A percentile compares a stretch with the other conserved stretches of the same genome.
phyloP scores from a whole-genome alignment of 2,888 invertebrate genomes.

The Philhelius pedissequus region DNA sequence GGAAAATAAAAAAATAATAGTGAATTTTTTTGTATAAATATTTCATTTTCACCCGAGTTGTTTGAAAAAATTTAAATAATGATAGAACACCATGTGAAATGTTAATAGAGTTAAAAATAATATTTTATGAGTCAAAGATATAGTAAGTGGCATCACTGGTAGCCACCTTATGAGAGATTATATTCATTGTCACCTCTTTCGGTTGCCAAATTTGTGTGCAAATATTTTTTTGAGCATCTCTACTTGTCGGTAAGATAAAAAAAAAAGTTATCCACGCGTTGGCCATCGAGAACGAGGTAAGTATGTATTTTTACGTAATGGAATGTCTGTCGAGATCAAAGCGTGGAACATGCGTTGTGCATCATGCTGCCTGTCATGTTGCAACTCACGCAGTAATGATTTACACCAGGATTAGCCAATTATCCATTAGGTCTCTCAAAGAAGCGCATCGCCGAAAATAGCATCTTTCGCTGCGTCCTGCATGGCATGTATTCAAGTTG shows the following conservation, averaged over 20 bases:
- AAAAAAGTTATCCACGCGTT: neutral
- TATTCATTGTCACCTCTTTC: conserved; percentile 2
- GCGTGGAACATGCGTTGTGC: conserved; percentile 45
- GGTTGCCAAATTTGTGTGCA: conserved; percentile 35
- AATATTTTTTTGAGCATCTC: conserved; percentile 34
- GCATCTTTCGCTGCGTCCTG: neutral
- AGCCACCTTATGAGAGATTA: neutral
- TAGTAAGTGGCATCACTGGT: neutral
- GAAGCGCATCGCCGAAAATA: conserved; percentile 48
- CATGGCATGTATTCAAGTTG: neutral
- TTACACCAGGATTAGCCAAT: conserved; percentile 67
- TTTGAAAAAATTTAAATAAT: no score
- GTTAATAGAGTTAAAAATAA: no score
- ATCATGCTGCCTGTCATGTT: conserved; percentile 64
- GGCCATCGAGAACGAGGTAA: neutral
- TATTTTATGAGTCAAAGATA: no score
- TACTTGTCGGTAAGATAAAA: conserved; percentile 27
- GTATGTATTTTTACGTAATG: neutral
- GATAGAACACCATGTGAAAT: no score
- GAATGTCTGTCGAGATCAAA: conserved; percentile 37
- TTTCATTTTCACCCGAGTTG: no score
- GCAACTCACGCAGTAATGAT: conserved; percentile 64
- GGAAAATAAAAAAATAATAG: no score
- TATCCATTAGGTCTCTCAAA: conserved; percentile 52
- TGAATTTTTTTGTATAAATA: no score